These are phyloP conservation scores for Aplysia californica DNA, from an alignment of 1,140 invertebrate species.

Conservation along the genomic window DNA sequence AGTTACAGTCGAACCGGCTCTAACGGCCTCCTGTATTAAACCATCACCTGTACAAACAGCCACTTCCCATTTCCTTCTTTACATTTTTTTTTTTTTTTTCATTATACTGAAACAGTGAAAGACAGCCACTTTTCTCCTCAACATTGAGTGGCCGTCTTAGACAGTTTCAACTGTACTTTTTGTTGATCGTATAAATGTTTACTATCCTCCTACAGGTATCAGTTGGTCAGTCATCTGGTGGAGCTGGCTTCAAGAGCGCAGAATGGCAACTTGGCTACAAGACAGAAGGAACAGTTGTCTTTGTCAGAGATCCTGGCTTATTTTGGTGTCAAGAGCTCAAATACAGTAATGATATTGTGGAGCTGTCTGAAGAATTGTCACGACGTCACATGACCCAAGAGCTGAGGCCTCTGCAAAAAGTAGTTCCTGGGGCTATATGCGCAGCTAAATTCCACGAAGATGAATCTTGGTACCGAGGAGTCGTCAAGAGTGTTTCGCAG, in stretches of 20 bases:
- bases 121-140: not conserved
- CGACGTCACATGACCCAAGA: constrained; percentile 27
- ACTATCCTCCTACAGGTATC: not conserved
- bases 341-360: constrained; percentile 55
- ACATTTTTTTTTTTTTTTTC: too few relatives aligned
- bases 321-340: constrained; percentile 69
- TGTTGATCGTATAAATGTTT: too few relatives aligned
- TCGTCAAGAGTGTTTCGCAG: constrained; percentile 72
- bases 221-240: not conserved
- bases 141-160: too few relatives aligned
- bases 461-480: constrained; percentile 81
- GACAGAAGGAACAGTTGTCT: constrained; percentile 45
- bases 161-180: too few relatives aligned
- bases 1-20: too few relatives aligned
- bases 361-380: constrained; percentile 65
- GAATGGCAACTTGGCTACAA: constrained; percentile 33
- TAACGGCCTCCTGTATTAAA: too few relatives aligned
- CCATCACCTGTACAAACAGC: too few relatives aligned
- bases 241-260: constrained; percentile 8
- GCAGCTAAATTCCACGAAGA: constrained; percentile 79
- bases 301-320: constrained; percentile 37
- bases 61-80: too few relatives aligned
- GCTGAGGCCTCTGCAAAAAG: constrained; percentile 9
- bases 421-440: constrained; percentile 70
- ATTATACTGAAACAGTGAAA: not conserved